Evolutionary conservation across 2,888 invertebrate genomes (phyloP).

Genomic region (Ectropis crepuscularia): DNA sequence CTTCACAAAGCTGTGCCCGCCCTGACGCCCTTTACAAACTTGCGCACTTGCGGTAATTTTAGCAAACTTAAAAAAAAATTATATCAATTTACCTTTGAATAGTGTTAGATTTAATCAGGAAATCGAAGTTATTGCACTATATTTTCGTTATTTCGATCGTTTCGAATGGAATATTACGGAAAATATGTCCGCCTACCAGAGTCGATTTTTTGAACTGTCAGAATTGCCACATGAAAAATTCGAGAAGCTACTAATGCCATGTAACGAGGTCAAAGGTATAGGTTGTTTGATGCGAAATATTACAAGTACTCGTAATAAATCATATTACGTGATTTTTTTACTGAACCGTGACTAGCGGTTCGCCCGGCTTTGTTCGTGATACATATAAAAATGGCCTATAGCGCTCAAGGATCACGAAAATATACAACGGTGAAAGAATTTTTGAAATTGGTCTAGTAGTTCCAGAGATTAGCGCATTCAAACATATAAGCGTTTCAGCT

Average conservation of each 20-base stretch:
- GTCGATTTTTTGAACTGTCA: constrained; percentile 28
- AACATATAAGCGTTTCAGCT: too few relatives aligned
- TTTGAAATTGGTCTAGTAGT: too few relatives aligned
- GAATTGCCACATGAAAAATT: constrained; percentile 20
- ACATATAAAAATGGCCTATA: too few relatives aligned
- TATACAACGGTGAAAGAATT: too few relatives aligned
- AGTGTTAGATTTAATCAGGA: constrained; percentile 20
- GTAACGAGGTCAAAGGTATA: background rate
- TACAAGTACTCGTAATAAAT: too few relatives aligned
- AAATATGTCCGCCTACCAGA: constrained; percentile 25
- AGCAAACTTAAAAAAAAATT: background rate
- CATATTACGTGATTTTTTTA: too few relatives aligned
- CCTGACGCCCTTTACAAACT: constrained; percentile 15
- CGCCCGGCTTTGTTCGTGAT: too few relatives aligned
- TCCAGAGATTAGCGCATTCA: too few relatives aligned
- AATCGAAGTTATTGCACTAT: constrained; percentile 16
- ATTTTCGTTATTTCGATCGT: constrained; percentile 32
- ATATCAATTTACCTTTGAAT: constrained; percentile 24
- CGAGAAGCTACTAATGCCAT: constrained; percentile 21
- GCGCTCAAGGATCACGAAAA: too few relatives aligned
- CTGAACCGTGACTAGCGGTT: too few relatives aligned
- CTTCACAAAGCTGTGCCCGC: constrained; percentile 29
- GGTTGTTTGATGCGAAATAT: background rate
- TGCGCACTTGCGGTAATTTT: constrained; percentile 1
- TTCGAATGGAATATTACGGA: constrained; percentile 14